phyloP scores from a whole-genome alignment of 64 coral and sea anemone genomes.

The Astreopora myriophthalma region DNA sequence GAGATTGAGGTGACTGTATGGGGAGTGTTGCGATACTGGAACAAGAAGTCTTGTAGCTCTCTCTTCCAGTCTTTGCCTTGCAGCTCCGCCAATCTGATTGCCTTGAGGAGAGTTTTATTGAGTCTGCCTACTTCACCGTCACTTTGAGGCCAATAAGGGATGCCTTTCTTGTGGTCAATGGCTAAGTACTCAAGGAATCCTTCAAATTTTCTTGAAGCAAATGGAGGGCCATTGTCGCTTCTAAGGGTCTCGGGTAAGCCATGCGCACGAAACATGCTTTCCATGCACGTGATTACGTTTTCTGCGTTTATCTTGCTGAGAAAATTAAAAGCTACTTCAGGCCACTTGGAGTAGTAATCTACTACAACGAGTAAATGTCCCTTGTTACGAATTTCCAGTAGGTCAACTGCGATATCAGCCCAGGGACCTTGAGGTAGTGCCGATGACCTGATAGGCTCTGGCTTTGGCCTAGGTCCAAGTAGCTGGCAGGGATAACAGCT shows the following conservation, averaged over 20 bases:
- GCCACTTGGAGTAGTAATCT: constrained; percentile 50
- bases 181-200: constrained; percentile 15
- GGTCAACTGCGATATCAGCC: constrained; percentile 45
- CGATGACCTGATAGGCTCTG: constrained; percentile 48
- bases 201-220: constrained; percentile 52
- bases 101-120: constrained; percentile 55
- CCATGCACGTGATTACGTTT: constrained; percentile 61
- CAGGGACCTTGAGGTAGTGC: constrained; percentile 48
- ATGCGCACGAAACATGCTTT: constrained; percentile 55
- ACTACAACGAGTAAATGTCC: constrained; percentile 58
- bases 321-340: constrained; percentile 54
- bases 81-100: not conserved
- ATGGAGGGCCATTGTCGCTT: constrained; percentile 74
- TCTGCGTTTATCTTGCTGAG: constrained; percentile 61
- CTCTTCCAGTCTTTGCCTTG: constrained; percentile 38
- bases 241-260: constrained; percentile 46
- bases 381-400: constrained; percentile 45
- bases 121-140: constrained; percentile 48
- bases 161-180: constrained; percentile 61
- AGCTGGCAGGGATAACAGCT: constrained; percentile 26
- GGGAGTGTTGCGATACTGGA: constrained; percentile 59
- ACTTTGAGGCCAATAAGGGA: constrained; percentile 71
- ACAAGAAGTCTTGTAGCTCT: constrained; percentile 41
- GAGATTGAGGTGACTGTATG: constrained; percentile 44
- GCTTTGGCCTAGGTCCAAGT: constrained; percentile 43